Evolutionary conservation across 2,888 invertebrate species (phyloP), one percentile per base, ranked within the genome.

Genomic region (Ennomos fuscantarius): DNA sequence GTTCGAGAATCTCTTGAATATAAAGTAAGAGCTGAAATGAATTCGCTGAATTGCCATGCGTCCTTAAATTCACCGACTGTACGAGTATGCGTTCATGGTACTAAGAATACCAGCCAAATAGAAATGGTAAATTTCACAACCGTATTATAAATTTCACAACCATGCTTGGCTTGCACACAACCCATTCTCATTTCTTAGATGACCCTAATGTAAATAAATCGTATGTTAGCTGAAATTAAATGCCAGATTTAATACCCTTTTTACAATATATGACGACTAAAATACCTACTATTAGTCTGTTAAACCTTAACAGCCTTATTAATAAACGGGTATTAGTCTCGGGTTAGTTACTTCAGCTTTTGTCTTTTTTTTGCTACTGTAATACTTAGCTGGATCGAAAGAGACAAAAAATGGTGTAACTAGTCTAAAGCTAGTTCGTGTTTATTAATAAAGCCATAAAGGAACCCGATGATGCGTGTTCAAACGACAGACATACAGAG

Each of bases 171-270:
- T 74, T 47, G 47, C 46, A 41, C 66, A 59, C 70, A 65, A 70
- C 33, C 76, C 72, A 80, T 81, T 79, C 75, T 73, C 79, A 85
- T 86, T 82, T 81, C 81, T 81, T 70, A 78, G 80, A 86, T 84
- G 82, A 82, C 85, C 79, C 74, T 65, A 60, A 65, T 70, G 79
- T 75, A 72, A 76, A 82, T 85, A 82, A 83, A 86, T 84, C 73
- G 71, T 24, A 69, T 68, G 51, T 62, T 56, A 54, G 60, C 59
- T 65, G 78, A 82, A 86, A 87, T 87, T 80, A 82, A 84, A 80
- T 73, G 77, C 77, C 78, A 68, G 62, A 63, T 65, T 73, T 68
- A 76, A 74, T 69, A 55, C 66, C 61, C 66, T 75, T 70, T 72
- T 58, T 49, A 51, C 52, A 62, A 59, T 49, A 37, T 60, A 59